Conservation (phyloP, 1,140 invertebrate species). For the Alviniconcha marisindica region DNA sequence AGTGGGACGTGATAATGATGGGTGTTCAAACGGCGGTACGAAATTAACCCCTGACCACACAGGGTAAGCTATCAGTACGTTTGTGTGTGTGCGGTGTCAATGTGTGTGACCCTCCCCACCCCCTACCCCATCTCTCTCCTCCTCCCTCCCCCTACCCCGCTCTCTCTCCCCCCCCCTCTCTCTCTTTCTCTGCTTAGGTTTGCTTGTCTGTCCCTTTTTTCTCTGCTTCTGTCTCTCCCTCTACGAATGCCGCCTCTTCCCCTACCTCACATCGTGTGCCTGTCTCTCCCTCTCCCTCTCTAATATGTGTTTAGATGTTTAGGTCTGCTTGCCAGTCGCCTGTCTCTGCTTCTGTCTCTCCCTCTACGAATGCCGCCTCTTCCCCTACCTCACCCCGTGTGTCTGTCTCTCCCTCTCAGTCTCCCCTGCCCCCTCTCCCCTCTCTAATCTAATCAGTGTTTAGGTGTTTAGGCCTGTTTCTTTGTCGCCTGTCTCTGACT, state of each 20-base stretch:
- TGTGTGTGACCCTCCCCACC: neutral
- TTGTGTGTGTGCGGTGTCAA: neutral
- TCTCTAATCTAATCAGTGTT: too few relatives aligned
- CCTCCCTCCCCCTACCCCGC: neutral
- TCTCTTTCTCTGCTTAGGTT: neutral
- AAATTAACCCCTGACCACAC: slow-evolving; percentile 17
- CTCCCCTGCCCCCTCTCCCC: too few relatives aligned
- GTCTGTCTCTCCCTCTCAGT: neutral
- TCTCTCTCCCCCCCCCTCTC: neutral
- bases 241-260: too few relatives aligned
- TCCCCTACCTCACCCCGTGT: neutral
- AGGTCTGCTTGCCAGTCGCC: too few relatives aligned
- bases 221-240: neutral
- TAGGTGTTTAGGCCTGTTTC: too few relatives aligned
- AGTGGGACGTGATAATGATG: slow-evolving; percentile 6
- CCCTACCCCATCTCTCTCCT: neutral
- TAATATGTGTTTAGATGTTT: too few relatives aligned
- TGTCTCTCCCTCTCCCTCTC: too few relatives aligned
- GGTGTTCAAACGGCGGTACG: slow-evolving; percentile 18
- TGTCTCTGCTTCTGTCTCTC: too few relatives aligned
- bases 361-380: too few relatives aligned
- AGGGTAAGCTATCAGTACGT: neutral
- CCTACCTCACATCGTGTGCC: too few relatives aligned
- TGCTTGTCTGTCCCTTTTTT: neutral
- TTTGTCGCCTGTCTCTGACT: too few relatives aligned